Conservation (phyloP, 2,113 vertebrate species). For the Passer montanus region DNA sequence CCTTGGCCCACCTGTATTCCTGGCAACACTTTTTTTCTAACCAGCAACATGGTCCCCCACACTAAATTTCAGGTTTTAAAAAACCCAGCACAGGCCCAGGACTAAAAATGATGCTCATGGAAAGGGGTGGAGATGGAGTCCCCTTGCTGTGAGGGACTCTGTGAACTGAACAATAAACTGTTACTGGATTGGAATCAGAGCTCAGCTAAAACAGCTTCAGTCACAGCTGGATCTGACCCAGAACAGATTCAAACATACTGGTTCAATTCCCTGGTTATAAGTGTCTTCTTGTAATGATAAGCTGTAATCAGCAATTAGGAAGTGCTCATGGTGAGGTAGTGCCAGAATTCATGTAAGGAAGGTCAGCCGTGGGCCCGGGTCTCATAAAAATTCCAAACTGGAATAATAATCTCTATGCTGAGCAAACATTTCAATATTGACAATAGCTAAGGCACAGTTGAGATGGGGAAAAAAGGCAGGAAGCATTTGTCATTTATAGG, state of each 20-base stretch:
- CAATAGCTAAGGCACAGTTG: constrained; percentile 9
- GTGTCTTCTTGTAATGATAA: constrained; percentile 49
- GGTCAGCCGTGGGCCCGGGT: not conserved
- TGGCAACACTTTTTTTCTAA: not conserved
- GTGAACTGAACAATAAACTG: not conserved
- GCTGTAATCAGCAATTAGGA: constrained; percentile 40
- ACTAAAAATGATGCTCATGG: not conserved
- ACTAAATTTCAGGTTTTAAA: not conserved
- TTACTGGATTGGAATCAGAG: constrained; percentile 5
- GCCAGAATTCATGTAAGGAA: constrained; percentile 12
- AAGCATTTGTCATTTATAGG: constrained; percentile 53
- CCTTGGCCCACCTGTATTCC: not conserved
- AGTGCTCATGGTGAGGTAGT: not conserved
- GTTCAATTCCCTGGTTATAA: constrained; percentile 52
- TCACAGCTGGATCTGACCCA: constrained; percentile 49
- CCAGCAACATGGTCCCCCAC: not conserved
- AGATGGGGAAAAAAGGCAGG: not conserved
- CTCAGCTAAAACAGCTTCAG: constrained; percentile 15
- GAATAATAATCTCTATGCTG: constrained; percentile 47
- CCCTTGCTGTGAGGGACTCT: not conserved
- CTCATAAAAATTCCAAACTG: constrained; percentile 45
- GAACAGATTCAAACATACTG: constrained; percentile 38
- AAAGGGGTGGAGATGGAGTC: not conserved
- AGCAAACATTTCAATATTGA: constrained; percentile 59
- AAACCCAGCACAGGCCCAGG: not conserved